Evolutionary conservation across 2,113 vertebrate genomes (phyloP), one percentile per base, ranked within the genome.

Genomic region (Grammomys surdaster): DNA sequence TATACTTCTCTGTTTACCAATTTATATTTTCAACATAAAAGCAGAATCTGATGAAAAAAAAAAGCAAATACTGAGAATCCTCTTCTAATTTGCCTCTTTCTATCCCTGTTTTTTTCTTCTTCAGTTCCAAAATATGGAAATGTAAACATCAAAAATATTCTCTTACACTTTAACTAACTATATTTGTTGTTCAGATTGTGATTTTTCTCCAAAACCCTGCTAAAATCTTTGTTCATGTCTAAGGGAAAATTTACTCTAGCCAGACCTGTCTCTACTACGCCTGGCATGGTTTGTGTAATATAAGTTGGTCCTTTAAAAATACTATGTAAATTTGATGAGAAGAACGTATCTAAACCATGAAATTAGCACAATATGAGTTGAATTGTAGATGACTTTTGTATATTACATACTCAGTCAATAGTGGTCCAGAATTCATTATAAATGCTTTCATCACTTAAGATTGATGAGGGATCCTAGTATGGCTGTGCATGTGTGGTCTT

Each of bases 171-270:
- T 95, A 81, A 73, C 36, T 81, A 92, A 46, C 6, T 8, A 24
- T 8, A 24, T 12, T 84, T 75, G 24, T 43, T 85, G 93, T 94
- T 46, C 48, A 76, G 48, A 90, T 13, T 88, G 48, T 80, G 26
- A 31, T 65, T 98, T 96, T 95, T 65, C 1, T 75, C 58, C 87
- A 73, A 46, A 73, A 16, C 73, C 75, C 26, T 58, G 7, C 92
- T 85, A 93, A 90, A 97, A 94, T 96, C 43, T 94, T 88, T 91
- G 43, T 72, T 88, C 22, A 54, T 97, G 93, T 97, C 95, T 88
- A 88, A 69, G 31, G 20, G 36, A 3, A 51, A 85, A 5, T 87
- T 33, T 93, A 54, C 54, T 76, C 12, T 60, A 73, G 7, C 19
- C 54, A 89, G 6, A 84, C 65, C 9, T 43, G 3, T 84, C 14